Conservation (phyloP, 2,113 vertebrate species). For the Trachemys scripta region DNA sequence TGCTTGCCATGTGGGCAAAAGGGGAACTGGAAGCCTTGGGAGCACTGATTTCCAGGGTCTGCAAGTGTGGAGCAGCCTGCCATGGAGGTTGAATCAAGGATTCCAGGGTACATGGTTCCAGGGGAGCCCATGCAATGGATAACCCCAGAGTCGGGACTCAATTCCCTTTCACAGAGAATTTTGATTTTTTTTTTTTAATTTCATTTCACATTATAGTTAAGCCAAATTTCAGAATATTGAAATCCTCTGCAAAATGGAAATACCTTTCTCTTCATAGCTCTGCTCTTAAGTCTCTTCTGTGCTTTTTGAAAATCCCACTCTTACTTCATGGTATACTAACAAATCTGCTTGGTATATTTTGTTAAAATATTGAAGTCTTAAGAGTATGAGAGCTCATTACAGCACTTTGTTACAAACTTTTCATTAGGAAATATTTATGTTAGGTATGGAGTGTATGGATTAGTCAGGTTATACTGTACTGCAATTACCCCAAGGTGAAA, state of each 20-base stretch:
- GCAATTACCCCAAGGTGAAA: constrained; percentile 11
- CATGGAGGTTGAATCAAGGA: background rate
- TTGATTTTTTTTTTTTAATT: background rate
- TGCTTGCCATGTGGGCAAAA: too few relatives aligned
- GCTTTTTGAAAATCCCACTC: background rate
- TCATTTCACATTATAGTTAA: background rate
- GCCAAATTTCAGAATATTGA: background rate
- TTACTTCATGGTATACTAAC: background rate
- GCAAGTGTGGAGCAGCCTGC: background rate
- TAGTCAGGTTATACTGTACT: background rate
- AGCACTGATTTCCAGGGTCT: background rate
- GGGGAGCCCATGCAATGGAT: fast-evolving
- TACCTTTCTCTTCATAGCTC: background rate
- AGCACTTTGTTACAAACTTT: background rate
- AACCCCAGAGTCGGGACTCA: fast-evolving
- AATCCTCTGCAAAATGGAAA: background rate
- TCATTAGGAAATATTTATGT: too few relatives aligned
- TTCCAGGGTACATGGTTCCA: background rate
- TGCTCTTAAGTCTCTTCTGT: background rate
- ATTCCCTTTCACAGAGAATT: background rate
- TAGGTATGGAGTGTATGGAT: background rate
- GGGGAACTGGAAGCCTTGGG: background rate
- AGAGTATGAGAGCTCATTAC: background rate
- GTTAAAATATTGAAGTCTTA: background rate
- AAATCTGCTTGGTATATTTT: background rate